These are phyloP conservation scores for Argyresthia albistria DNA, from an alignment of 2,888 invertebrate genomes.

Conservation along the genomic window DNA sequence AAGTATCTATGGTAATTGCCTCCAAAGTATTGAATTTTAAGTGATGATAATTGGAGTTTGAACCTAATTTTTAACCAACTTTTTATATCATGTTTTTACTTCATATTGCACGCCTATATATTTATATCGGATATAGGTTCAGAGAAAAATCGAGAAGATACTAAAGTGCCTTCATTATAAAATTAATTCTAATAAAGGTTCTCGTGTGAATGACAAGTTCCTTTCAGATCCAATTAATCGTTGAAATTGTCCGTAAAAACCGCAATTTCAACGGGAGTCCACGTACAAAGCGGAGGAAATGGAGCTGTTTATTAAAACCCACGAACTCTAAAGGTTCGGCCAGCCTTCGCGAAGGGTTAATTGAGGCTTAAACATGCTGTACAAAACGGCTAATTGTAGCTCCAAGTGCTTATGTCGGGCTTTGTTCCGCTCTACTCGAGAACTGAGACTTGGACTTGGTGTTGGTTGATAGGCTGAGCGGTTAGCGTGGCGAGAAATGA, in stretches of 20 bases:
- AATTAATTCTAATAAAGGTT: no score
- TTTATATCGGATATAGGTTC: no score
- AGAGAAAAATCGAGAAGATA: no score
- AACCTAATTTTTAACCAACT: no score
- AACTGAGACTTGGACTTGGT: background rate
- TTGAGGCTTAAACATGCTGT: slow-evolving; percentile 54
- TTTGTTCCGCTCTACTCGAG: slow-evolving; percentile 16
- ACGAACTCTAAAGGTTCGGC: slow-evolving; percentile 25
- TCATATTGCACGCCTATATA: no score
- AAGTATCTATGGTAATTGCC: background rate
- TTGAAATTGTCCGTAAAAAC: slow-evolving; percentile 11
- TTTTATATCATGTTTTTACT: no score
- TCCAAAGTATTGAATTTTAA: background rate
- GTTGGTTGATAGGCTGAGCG: no score
- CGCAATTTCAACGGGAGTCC: slow-evolving; percentile 34
- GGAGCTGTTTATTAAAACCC: slow-evolving; percentile 41
- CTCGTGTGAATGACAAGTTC: background rate
- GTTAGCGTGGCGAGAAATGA: no score
- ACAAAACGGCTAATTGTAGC: slow-evolving; percentile 66
- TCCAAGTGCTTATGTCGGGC: slow-evolving; percentile 51
- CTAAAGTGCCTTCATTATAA: no score
- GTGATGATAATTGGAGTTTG: background rate
- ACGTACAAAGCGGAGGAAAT: slow-evolving; percentile 31
- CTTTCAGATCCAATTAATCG: background rate
- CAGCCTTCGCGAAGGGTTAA: slow-evolving; percentile 50